These are phyloP conservation scores for Vulpes vulpes DNA, from an alignment of 2,113 vertebrate genomes.

Conservation along the genomic window DNA sequence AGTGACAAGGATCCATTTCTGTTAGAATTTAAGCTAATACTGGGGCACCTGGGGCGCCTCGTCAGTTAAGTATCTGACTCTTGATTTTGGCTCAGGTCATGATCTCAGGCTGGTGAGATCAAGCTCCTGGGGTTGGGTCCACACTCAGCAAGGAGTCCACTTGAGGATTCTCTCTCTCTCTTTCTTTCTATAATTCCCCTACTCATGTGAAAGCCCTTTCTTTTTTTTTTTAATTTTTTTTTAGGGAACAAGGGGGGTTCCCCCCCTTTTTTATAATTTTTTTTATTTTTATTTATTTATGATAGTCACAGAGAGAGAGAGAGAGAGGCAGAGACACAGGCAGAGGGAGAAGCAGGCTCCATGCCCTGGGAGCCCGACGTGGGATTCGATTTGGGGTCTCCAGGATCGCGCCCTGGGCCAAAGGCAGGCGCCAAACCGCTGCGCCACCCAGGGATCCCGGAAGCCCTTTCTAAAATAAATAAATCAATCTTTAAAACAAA, in stretches of 20 bases:
- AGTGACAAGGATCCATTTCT: neutral
- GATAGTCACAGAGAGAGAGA: too few species aligned
- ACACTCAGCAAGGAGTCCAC: neutral
- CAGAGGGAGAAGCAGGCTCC: too few species aligned
- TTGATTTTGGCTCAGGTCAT: neutral
- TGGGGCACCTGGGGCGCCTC: neutral
- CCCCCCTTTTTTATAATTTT: too few species aligned
- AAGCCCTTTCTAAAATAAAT: neutral
- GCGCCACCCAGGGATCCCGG: too few species aligned
- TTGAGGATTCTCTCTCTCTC: neutral
- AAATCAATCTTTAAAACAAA: neutral
- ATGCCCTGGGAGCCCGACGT: too few species aligned
- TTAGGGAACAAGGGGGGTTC: too few species aligned
- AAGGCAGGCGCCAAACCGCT: too few species aligned
- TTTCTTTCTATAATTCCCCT: neutral
- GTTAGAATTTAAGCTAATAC: neutral
- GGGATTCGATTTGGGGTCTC: too few species aligned
- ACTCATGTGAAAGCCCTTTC: rapidly evolving
- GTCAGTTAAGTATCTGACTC: neutral
- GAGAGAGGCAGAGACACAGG: too few species aligned
- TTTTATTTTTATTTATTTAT: too few species aligned
- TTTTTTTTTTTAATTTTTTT: too few species aligned
- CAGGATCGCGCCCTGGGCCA: too few species aligned
- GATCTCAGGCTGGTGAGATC: neutral
- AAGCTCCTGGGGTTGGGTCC: neutral